Percentiles rank a stretch among this genome's conserved stretches.
Evolutionary conservation across 2,113 vertebrate species (phyloP).

Genomic region (Oreotrochilus melanogaster): DNA sequence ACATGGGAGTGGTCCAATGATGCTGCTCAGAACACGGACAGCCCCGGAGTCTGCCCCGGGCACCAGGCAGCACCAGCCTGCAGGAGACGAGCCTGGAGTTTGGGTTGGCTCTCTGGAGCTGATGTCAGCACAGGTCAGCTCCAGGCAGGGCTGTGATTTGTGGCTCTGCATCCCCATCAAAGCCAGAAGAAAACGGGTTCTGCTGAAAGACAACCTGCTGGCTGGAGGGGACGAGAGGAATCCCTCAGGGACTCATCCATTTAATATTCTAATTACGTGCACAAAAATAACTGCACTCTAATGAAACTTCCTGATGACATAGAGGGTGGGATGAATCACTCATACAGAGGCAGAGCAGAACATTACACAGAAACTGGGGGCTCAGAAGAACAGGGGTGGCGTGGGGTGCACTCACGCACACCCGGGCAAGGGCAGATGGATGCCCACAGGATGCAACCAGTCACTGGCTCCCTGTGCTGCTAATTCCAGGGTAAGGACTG

Average conservation of each 20-base stretch:
- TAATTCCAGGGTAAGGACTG: background rate
- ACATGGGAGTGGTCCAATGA: fast-evolving
- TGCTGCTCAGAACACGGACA: background rate
- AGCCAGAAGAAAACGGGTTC: background rate
- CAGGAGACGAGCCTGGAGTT: background rate
- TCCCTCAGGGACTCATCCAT: conserved; percentile 11
- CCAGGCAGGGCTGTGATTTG: background rate
- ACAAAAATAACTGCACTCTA: conserved; percentile 25
- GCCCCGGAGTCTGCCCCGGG: background rate
- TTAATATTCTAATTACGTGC: background rate
- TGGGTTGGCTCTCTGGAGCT: background rate
- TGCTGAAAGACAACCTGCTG: background rate
- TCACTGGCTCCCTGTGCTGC: background rate
- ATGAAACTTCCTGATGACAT: conserved; percentile 59
- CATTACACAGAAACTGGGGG: background rate
- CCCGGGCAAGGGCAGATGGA: background rate
- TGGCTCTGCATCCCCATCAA: fast-evolving
- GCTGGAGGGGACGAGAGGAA: background rate
- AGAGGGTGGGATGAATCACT: conserved; percentile 44
- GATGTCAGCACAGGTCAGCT: background rate
- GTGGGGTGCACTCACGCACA: background rate
- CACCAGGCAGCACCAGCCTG: fast-evolving
- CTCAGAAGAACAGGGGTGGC: background rate
- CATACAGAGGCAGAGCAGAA: background rate
- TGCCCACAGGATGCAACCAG: background rate